Percentiles rank a stretch among this genome's conserved stretches.
Conservation (phyloP, 2,113 vertebrate genomes). For the Myrmecobius fasciatus region DNA sequence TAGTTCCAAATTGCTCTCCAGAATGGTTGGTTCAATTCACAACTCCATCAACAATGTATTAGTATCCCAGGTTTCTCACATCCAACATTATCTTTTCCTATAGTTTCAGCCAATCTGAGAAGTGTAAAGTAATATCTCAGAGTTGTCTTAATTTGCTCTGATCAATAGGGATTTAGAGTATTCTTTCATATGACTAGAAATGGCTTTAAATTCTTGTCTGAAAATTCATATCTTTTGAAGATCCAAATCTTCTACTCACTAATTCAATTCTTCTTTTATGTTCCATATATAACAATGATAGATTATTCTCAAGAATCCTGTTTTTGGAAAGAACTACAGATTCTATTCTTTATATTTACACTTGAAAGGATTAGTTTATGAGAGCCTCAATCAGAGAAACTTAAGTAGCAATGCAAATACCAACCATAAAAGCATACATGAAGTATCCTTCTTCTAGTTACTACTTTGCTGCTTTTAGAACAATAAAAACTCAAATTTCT, state of each 20-base stretch:
- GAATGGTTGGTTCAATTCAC: too few relatives aligned
- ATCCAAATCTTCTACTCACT: neutral
- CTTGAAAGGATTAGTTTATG: neutral
- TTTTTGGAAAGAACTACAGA: conserved; percentile 2
- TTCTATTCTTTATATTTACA: neutral
- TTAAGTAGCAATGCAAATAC: neutral
- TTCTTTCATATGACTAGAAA: too few relatives aligned
- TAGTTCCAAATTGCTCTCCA: too few relatives aligned
- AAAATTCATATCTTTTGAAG: too few relatives aligned
- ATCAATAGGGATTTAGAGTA: too few relatives aligned
- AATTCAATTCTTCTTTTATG: conserved; percentile 3
- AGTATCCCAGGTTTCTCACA: too few relatives aligned
- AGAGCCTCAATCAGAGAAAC: neutral
- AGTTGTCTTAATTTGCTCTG: too few relatives aligned
- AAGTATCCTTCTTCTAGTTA: neutral
- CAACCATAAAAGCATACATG: neutral
- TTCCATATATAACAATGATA: neutral
- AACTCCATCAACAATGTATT: too few relatives aligned
- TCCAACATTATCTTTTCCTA: too few relatives aligned
- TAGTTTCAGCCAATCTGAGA: too few relatives aligned
- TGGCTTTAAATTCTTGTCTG: too few relatives aligned
- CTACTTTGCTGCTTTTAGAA: neutral
- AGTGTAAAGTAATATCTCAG: too few relatives aligned
- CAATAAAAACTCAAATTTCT: neutral
- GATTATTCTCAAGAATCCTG: neutral